These are phyloP conservation scores for Flexamia atlantica DNA, from an alignment of 2,888 invertebrate genomes.

Conservation along the genomic window DNA sequence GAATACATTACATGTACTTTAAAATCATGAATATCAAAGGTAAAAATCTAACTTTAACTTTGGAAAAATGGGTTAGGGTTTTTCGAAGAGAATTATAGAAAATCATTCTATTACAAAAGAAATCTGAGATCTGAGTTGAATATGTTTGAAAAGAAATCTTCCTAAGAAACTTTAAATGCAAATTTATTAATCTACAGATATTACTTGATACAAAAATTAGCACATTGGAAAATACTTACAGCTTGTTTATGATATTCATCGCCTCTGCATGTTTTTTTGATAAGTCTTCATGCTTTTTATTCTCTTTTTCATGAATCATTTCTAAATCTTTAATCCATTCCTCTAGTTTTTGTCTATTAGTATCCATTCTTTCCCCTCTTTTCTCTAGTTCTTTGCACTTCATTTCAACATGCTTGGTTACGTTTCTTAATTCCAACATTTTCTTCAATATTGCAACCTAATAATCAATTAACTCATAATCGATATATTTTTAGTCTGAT, in stretches of 20 bases:
- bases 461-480: not conserved
- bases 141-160: too few relatives aligned
- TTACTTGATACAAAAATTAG: too few relatives aligned
- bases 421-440: not conserved
- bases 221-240: constrained; percentile 7
- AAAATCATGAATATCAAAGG: too few relatives aligned
- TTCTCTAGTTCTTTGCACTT: constrained; percentile 1
- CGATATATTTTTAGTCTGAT: too few relatives aligned
- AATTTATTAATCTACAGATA: too few relatives aligned
- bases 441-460: constrained; percentile 1
- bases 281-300: constrained; percentile 14
- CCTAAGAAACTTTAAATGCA: too few relatives aligned
- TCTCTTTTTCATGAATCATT: not conserved
- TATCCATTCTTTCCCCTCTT: not conserved
- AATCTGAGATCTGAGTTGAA: too few relatives aligned
- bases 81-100: too few relatives aligned
- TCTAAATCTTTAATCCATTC: not conserved
- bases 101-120: too few relatives aligned
- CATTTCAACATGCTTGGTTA: not conserved
- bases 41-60: too few relatives aligned
- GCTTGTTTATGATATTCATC: not conserved
- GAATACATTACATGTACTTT: too few relatives aligned
- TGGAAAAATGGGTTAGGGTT: too few relatives aligned
- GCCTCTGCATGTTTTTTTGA: not conserved
- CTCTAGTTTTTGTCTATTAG: not conserved